phyloP scores from a whole-genome alignment of 30 jellyfish, hydroid and myxozoan species.

The Aurelia aurita region DNA sequence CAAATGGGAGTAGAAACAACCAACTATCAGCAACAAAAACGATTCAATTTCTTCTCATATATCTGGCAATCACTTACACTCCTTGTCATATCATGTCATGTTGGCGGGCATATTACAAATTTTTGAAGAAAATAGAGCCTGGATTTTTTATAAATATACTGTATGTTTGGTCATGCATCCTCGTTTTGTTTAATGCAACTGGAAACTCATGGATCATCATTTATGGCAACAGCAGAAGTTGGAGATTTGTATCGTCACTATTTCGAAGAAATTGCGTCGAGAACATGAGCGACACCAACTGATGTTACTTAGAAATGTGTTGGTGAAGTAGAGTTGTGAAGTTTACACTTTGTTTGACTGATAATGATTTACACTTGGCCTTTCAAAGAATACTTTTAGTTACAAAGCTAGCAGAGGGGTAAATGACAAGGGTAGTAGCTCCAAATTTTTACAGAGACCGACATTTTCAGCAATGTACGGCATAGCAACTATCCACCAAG shows the following conservation, averaged over 20 bases:
- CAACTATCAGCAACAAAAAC: slow-evolving; percentile 67
- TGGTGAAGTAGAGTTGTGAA: too few species aligned
- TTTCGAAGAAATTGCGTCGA: neutral
- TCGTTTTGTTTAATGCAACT: slow-evolving; percentile 37
- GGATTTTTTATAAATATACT: neutral
- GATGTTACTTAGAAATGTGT: too few species aligned
- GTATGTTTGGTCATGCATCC: neutral
- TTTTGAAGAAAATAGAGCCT: neutral
- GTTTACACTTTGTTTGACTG: too few species aligned
- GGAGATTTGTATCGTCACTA: neutral
- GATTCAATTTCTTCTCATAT: slow-evolving; percentile 41
- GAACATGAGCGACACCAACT: too few species aligned
- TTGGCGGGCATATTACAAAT: slow-evolving; percentile 20
- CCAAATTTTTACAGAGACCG: too few species aligned
- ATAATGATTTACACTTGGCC: too few species aligned
- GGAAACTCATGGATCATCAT: slow-evolving; percentile 28
- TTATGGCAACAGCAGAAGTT: slow-evolving; percentile 32
- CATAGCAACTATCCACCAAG: too few species aligned
- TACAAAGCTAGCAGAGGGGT: too few species aligned
- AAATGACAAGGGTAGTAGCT: too few species aligned
- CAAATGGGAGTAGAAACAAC: slow-evolving; percentile 7
- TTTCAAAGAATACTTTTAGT: too few species aligned
- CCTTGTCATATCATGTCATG: slow-evolving; percentile 39
- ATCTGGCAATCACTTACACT: neutral
- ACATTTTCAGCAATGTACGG: too few species aligned